Evolutionary conservation across 1,140 invertebrate genomes (phyloP).

Genomic region (Coelopa frigida): DNA sequence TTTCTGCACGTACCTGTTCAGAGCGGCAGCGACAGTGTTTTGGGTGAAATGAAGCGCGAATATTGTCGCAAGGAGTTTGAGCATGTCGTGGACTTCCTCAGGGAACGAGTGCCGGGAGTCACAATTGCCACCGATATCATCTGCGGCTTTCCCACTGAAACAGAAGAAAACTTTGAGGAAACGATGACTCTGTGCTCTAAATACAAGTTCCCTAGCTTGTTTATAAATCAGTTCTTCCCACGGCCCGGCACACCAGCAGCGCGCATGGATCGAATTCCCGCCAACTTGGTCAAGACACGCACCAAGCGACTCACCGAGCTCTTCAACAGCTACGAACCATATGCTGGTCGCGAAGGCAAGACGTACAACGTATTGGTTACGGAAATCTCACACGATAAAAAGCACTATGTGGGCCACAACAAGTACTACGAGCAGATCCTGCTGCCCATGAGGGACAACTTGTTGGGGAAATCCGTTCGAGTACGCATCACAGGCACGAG

Average conservation of each 20-base stretch:
- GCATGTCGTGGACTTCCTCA: slow-evolving; percentile 79
- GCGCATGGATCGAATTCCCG: slow-evolving; percentile 69
- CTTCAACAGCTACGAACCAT: slow-evolving; percentile 87
- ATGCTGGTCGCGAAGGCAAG: slow-evolving; percentile 67
- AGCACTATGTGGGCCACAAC: slow-evolving; percentile 91
- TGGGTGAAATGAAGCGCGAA: slow-evolving; percentile 94
- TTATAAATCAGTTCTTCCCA: slow-evolving; percentile 98
- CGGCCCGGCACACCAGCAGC: slow-evolving; percentile 93
- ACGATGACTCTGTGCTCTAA: slow-evolving; percentile 78
- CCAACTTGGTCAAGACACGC: slow-evolving; percentile 80
- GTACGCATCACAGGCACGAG: slow-evolving; percentile 68
- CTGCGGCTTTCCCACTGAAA: slow-evolving; percentile 97
- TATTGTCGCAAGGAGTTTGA: slow-evolving; percentile 86
- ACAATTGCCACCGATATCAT: slow-evolving; percentile 98
- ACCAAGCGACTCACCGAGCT: slow-evolving; percentile 84
- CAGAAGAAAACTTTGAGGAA: slow-evolving; percentile 81
- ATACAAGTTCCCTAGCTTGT: slow-evolving; percentile 89
- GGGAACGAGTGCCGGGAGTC: slow-evolving; percentile 60
- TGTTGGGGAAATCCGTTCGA: slow-evolving; percentile 75
- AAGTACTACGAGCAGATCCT: slow-evolving; percentile 94
- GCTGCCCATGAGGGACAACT: slow-evolving; percentile 66
- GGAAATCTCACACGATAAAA: slow-evolving; percentile 85
- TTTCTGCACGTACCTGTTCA: slow-evolving; percentile 98
- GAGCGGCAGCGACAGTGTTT: slow-evolving; percentile 87
- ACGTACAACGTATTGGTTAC: slow-evolving; percentile 82